A percentile compares a stretch with the other conserved stretches of the same genome.
Evolutionary conservation across 2,797 vertebrate genomes (phyloP).

Genomic region (Onychomys arenicola): DNA sequence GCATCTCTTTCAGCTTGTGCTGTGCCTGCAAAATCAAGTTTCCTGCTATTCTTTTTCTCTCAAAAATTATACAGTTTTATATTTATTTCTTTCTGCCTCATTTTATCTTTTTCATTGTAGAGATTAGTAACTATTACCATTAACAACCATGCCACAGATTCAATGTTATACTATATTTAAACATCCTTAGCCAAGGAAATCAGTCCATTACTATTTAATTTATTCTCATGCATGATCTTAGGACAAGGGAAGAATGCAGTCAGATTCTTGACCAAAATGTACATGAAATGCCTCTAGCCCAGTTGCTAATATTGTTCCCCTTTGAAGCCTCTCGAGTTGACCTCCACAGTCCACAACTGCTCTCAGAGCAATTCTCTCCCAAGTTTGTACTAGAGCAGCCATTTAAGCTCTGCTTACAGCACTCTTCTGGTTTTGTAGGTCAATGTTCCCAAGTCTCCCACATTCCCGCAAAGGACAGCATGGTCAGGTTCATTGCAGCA

Average conservation of each 20-base stretch:
- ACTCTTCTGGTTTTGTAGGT: background rate
- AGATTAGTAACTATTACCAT: background rate
- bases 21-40: background rate
- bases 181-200: background rate
- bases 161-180: background rate
- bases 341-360: background rate
- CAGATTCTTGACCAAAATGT: background rate
- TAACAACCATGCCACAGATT: background rate
- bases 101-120: background rate
- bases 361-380: background rate
- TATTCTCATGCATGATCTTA: background rate
- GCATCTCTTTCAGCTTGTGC: background rate
- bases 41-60: background rate
- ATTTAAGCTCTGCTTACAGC: background rate
- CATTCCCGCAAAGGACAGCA: background rate
- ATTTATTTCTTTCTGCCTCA: background rate
- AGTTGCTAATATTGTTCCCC: background rate
- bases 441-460: background rate
- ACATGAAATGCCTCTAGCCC: background rate
- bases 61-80: background rate
- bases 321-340: background rate
- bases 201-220: background rate
- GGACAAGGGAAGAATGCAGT: background rate
- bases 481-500: background rate
- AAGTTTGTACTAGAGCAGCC: too few species aligned